phyloP scores from a whole-genome alignment of 2,888 invertebrate species.

The Lysandra bellargus region DNA sequence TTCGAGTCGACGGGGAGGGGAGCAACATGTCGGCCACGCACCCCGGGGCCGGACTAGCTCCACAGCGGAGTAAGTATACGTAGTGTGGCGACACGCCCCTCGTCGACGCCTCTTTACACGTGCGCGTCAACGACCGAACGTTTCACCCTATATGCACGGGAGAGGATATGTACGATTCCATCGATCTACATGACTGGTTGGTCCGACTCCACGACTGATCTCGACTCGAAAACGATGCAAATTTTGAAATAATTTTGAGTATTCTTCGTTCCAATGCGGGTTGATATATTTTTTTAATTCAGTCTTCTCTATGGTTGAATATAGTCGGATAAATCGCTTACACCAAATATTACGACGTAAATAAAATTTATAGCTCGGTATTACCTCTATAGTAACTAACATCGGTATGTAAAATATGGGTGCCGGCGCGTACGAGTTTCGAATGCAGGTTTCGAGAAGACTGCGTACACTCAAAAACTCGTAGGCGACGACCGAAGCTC shows the following conservation, averaged over 20 bases:
- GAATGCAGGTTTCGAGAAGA: constrained; percentile 44
- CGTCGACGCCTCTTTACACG: constrained; percentile 13
- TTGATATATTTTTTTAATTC: constrained; percentile 57
- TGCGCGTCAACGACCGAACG: constrained; percentile 10
- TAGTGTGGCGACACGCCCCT: constrained; percentile 23
- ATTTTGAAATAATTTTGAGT: constrained; percentile 69
- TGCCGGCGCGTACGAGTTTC: constrained; percentile 60
- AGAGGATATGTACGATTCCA: constrained; percentile 77
- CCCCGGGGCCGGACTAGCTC: constrained; percentile 55
- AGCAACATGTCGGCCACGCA: neutral
- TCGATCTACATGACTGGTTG: constrained; percentile 63
- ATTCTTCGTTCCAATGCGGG: constrained; percentile 69
- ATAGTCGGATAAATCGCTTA: constrained; percentile 57
- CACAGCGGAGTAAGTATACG: constrained; percentile 43
- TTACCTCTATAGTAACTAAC: constrained; percentile 71
- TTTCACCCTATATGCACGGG: constrained; percentile 66
- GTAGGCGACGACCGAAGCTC: constrained; percentile 40
- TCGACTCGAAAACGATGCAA: constrained; percentile 58
- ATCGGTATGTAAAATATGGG: constrained; percentile 76
- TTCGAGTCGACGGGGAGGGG: constrained; percentile 12
- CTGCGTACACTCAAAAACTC: constrained; percentile 36
- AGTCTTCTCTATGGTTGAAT: constrained; percentile 76
- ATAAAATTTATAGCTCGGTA: constrained; percentile 63
- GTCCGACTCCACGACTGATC: constrained; percentile 70
- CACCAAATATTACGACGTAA: constrained; percentile 41